Conservation (phyloP, 2,113 vertebrate genomes). For the Datnioides undecimradiatus region DNA sequence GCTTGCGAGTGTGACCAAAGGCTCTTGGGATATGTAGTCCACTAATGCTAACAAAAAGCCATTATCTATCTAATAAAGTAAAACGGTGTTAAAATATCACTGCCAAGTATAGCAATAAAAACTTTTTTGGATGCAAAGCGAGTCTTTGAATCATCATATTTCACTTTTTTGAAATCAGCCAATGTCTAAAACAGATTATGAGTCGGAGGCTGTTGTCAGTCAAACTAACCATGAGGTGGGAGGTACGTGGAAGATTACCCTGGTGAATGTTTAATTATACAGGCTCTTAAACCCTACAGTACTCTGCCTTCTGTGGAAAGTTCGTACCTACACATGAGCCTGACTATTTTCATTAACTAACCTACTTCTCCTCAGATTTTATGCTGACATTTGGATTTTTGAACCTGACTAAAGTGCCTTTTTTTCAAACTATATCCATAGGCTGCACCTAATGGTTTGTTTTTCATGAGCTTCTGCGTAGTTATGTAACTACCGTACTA, state of each 20-base stretch:
- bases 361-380: not conserved
- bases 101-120: no score
- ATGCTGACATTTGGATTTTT: not conserved
- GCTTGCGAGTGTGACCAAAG: not conserved
- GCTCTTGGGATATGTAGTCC: not conserved
- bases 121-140: no score
- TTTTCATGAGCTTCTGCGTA: not conserved
- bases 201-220: not conserved
- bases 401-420: not conserved
- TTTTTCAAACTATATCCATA: not conserved
- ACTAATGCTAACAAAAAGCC: not conserved
- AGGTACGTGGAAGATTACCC: constrained; percentile 3
- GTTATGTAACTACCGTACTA: not conserved
- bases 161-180: no score
- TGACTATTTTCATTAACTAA: not conserved
- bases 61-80: not conserved
- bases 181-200: no score
- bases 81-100: not conserved
- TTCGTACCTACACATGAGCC: not conserved
- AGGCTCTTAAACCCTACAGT: not conserved
- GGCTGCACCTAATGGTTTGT: not conserved
- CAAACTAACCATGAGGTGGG: not conserved
- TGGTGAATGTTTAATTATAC: constrained; percentile 69
- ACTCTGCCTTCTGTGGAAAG: constrained; percentile 11
- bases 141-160: no score